These are phyloP conservation scores for Onthophagus taurus DNA, from an alignment of 1,140 invertebrate species.

Conservation along the genomic window DNA sequence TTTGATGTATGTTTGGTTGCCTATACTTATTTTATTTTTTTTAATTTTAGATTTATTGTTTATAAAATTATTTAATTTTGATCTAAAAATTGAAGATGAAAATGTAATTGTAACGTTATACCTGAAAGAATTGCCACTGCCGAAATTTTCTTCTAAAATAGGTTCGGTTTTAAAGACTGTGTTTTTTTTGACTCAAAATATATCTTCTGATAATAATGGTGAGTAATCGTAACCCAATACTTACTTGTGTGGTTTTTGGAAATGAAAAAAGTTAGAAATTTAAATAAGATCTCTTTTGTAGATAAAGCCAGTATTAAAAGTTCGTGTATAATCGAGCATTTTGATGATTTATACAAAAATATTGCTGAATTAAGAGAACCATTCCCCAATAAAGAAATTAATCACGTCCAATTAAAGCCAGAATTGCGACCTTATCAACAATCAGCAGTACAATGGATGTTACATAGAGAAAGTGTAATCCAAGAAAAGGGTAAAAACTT, in stretches of 20 bases:
- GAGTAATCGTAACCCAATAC: slow-evolving; percentile 4
- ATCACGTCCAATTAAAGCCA: slow-evolving; percentile 30
- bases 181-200: slow-evolving; percentile 21
- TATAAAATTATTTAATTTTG: slow-evolving; percentile 17
- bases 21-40: too few species aligned
- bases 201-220: slow-evolving; percentile 10
- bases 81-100: slow-evolving; percentile 10
- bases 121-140: slow-evolving; percentile 23
- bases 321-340: slow-evolving; percentile 15
- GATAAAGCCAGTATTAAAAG: slow-evolving; percentile 10
- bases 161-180: slow-evolving; percentile 22
- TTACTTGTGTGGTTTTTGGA: not conserved
- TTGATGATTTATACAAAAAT: slow-evolving; percentile 21
- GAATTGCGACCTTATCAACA: slow-evolving; percentile 56
- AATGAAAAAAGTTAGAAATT: slow-evolving; percentile 11
- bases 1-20: too few species aligned
- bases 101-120: slow-evolving; percentile 18
- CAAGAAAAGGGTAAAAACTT: slow-evolving; percentile 14
- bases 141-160: slow-evolving; percentile 21
- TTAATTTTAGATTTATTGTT: slow-evolving; percentile 17
- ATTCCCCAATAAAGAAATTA: slow-evolving; percentile 15
- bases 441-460: slow-evolving; percentile 61
- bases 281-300: slow-evolving; percentile 1
- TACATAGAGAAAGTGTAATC: slow-evolving; percentile 41
- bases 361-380: slow-evolving; percentile 4